phyloP scores from a whole-genome alignment of 2,113 vertebrate genomes.

The Scalopus aquaticus region DNA sequence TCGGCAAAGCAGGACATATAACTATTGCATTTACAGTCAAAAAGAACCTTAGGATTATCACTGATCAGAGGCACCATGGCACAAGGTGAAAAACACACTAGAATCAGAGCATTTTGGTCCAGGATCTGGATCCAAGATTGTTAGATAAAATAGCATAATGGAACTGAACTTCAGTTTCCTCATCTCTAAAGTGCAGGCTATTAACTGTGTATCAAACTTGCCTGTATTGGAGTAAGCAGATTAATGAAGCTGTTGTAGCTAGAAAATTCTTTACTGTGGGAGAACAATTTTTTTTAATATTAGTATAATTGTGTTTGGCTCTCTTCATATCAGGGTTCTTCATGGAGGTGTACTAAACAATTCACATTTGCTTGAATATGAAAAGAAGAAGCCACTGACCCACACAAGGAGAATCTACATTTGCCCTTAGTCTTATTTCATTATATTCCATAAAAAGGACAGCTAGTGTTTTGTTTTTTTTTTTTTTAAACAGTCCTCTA shows the following conservation, averaged over 20 bases:
- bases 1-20: not conserved
- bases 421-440: not conserved
- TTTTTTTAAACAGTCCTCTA: slow-evolving; percentile 6
- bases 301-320: not conserved
- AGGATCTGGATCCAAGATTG: not conserved
- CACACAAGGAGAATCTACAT: not conserved
- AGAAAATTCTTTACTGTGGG: not conserved
- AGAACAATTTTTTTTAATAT: not conserved
- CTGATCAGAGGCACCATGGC: not conserved
- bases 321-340: not conserved
- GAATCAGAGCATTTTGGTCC: not conserved
- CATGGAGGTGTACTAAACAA: not conserved
- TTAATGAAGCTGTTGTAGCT: not conserved
- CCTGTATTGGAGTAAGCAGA: not conserved
- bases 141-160: not conserved
- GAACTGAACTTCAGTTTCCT: not conserved
- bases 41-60: not conserved
- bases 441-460: not conserved
- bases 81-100: not conserved
- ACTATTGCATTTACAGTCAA: not conserved
- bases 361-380: not conserved
- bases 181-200: not conserved
- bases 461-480: not conserved
- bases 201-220: not conserved
- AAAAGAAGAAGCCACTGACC: not conserved